phyloP scores from a whole-genome alignment of 2,797 vertebrate species.

The Pangasius sanitwongsei region DNA sequence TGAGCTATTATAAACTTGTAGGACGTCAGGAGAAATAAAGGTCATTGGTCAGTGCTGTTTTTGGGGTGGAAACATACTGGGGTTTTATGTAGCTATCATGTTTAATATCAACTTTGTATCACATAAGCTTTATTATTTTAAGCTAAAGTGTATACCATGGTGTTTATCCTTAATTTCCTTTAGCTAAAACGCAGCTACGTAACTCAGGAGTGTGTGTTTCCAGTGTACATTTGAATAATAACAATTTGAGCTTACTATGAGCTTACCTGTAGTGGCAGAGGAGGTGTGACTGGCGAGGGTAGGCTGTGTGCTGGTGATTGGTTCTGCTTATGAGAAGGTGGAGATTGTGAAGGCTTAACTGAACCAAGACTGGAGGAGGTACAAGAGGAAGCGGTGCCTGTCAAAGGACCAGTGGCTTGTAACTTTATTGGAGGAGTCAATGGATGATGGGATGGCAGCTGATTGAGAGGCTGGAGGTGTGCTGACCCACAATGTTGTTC shows the following conservation, averaged over 20 bases:
- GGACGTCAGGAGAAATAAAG: conserved; percentile 25
- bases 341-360: conserved; percentile 75
- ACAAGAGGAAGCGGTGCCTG: conserved; percentile 73
- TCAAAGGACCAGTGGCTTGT: conserved; percentile 73
- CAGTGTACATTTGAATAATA: neutral
- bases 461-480: conserved; percentile 75
- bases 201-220: neutral
- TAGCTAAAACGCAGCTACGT: neutral
- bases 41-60: conserved; percentile 8
- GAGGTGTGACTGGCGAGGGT: conserved; percentile 90
- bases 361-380: conserved; percentile 62
- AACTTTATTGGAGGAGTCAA: conserved; percentile 77
- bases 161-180: neutral
- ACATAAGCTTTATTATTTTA: neutral
- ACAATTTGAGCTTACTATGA: conserved; percentile 67
- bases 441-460: conserved; percentile 77
- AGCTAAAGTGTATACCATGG: neutral
- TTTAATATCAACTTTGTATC: neutral
- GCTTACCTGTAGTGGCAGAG: conserved; percentile 89
- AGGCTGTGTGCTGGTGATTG: conserved; percentile 92
- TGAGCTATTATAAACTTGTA: conserved; percentile 21
- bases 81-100: neutral
- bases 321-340: conserved; percentile 84
- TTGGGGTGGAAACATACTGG: neutral
- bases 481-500: conserved; percentile 70